Conservation (phyloP, 2,113 vertebrate species). For the Callipepla californica region DNA sequence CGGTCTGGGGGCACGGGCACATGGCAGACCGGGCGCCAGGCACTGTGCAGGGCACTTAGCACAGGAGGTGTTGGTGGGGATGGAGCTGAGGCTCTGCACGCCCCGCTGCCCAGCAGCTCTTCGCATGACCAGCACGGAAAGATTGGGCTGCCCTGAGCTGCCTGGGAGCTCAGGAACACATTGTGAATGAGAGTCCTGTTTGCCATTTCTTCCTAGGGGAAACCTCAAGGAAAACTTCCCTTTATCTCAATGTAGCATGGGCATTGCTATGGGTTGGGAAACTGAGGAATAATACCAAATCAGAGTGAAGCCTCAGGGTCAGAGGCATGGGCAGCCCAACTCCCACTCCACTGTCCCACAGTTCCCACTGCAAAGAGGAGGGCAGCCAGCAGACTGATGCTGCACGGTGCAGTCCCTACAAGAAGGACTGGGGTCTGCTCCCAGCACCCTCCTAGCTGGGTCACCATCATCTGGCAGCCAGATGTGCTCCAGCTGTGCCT, state of each 20-base stretch:
- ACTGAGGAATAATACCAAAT: background rate
- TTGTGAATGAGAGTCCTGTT: background rate
- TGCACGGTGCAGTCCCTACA: background rate
- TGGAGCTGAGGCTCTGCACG: background rate
- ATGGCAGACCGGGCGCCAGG: background rate
- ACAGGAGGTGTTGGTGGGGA: background rate
- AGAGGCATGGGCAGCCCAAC: background rate
- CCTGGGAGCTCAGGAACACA: background rate
- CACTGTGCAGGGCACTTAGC: fast-evolving
- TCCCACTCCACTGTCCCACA: background rate
- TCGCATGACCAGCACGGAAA: background rate
- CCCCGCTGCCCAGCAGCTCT: fast-evolving
- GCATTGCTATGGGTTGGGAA: background rate
- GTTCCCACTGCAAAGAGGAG: background rate
- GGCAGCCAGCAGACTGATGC: background rate
- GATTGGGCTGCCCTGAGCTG: background rate
- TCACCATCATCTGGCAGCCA: constrained; percentile 39
- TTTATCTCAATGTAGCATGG: fast-evolving
- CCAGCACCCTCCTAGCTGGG: background rate
- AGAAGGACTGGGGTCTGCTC: background rate
- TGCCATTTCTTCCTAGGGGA: background rate
- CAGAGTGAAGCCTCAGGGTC: background rate
- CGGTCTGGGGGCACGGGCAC: background rate
- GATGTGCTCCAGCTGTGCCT: constrained; percentile 35
- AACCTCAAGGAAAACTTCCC: background rate